phyloP scores from a whole-genome alignment of 2,888 invertebrate species.

The Halocaridina rubra region DNA sequence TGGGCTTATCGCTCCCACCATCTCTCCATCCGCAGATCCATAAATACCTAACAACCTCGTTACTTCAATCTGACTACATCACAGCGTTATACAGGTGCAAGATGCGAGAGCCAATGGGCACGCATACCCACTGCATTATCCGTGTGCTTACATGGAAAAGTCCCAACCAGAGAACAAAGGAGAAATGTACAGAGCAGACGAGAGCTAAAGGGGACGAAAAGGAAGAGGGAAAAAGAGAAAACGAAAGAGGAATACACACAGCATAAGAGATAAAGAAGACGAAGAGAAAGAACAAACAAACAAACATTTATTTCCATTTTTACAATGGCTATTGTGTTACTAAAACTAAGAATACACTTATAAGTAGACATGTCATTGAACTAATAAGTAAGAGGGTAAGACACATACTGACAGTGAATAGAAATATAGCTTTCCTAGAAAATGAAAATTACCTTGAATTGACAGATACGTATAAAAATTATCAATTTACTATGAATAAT shows the following conservation, averaged over 20 bases:
- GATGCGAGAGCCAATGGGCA: neutral
- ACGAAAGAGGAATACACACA: neutral
- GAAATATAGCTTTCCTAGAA: no score
- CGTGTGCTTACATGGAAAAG: neutral
- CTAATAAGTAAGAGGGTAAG: no score
- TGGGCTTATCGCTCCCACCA: conserved; percentile 52
- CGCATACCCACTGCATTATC: neutral
- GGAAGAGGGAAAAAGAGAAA: neutral
- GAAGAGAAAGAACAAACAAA: no score
- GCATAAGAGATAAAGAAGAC: neutral
- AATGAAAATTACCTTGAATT: no score
- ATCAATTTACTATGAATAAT: no score
- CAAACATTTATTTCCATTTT: no score
- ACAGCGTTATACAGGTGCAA: neutral
- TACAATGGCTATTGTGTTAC: no score
- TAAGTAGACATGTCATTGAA: no score
- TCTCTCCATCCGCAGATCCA: conserved; percentile 50
- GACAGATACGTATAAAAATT: no score
- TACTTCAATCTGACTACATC: conserved; percentile 12
- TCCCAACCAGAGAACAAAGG: neutral
- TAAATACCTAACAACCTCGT: conserved; percentile 49
- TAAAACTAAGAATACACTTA: no score
- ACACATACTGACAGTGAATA: no score
- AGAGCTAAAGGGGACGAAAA: neutral
- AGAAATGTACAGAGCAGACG: neutral